Base-by-base conservation (phyloP, 2,888 invertebrate genomes). In the Morinoia aosen region DNA sequence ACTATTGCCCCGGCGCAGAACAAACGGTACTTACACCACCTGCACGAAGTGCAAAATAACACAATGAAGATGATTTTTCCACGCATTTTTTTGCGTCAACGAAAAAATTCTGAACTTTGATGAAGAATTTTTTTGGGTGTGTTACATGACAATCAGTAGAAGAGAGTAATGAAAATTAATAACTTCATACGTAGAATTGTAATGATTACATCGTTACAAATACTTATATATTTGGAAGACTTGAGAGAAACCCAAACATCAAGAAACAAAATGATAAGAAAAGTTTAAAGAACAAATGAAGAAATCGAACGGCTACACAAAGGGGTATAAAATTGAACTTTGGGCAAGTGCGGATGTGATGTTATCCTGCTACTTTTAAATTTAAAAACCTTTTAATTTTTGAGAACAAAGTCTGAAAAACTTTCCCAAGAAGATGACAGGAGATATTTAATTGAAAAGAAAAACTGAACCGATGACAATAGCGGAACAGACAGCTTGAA, bases 1-100 rank as follows among this genome's bases (percentile, higher is more conserved):
- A 99, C 98, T 88, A 98, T 98, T 97, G 98, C 98, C 93, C 98
- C 98, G 2, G 98, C 98, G 97, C 99, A 99, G 97, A 98, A 97
- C 19, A 98, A 98, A 0, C 98, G 98, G 97, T 98, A 98, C 97
- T 98, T 98, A 97, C 99, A 99, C 97, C 98, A 98, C 97, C 99
- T 98, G 97, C 95, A 95, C 95, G 88, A 8, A 95, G 58, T 25
- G 19, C 94, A 94, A 33, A 39, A 94, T 58, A 25, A 57, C 56
- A 39, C 11, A n/a, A 10, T 57, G 8, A n/a, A 57, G 48, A 94
- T 19, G 39, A 10, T 91, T 91, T 40, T 91, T 56, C 5, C 91
- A 7, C 25, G 91, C 39, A 7, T 10, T 10, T 39, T 90, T 90
- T 90, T 40, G 19, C 90, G 7, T 39, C 40, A 90, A 90, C n/a